Evolutionary conservation across 2,113 vertebrate genomes (phyloP).

Genomic region (Mobula hypostoma): DNA sequence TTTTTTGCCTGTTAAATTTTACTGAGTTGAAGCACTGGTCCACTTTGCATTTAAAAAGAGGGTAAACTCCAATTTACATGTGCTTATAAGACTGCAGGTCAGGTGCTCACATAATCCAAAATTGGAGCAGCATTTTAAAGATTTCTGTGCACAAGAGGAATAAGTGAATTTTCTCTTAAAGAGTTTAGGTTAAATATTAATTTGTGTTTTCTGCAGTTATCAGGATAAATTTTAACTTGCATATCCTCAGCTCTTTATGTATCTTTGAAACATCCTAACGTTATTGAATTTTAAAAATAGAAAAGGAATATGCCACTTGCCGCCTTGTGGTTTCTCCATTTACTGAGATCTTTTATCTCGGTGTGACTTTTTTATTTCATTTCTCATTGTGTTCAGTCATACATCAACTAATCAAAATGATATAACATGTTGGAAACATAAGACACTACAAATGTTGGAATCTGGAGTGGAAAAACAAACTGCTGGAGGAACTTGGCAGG

Average conservation of each 20-base stretch:
- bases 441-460: too few relatives aligned
- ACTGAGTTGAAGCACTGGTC: not conserved
- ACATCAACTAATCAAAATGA: too few relatives aligned
- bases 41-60: not conserved
- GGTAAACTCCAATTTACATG: not conserved
- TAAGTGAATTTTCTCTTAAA: not conserved
- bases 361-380: too few relatives aligned
- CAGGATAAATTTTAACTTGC: slow-evolving; percentile 48
- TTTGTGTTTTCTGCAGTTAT: slow-evolving; percentile 42
- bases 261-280: not conserved
- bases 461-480: too few relatives aligned
- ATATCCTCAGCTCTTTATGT: slow-evolving; percentile 46
- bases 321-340: too few relatives aligned
- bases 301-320: too few relatives aligned
- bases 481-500: too few relatives aligned
- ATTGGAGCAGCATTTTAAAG: too few relatives aligned
- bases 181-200: not conserved
- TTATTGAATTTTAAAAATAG: slow-evolving; percentile 39
- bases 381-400: too few relatives aligned
- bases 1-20: not conserved
- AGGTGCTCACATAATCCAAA: not conserved
- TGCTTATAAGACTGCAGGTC: not conserved
- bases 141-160: not conserved
- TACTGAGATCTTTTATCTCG: too few relatives aligned
- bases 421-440: too few relatives aligned